Evolutionary conservation across 2,888 invertebrate genomes (phyloP).

Genomic region (Lissocephala sabroskyi): DNA sequence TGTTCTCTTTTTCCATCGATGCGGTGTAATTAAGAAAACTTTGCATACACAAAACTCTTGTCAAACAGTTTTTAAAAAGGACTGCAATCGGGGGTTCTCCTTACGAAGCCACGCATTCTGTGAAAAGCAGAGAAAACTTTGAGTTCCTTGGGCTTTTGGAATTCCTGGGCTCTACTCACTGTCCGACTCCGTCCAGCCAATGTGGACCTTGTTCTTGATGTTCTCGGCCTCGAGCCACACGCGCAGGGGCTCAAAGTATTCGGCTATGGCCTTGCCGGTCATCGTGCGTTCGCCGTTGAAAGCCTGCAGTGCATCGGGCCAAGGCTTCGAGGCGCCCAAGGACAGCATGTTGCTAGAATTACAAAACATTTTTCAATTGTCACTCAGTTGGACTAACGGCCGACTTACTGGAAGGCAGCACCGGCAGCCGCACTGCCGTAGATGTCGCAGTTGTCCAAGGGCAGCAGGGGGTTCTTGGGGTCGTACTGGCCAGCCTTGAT

Average conservation of each 20-base stretch:
- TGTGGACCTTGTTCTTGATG: slow-evolving; percentile 77
- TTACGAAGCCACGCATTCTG: too few species aligned
- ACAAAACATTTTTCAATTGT: not conserved
- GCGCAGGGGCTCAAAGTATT: slow-evolving; percentile 85
- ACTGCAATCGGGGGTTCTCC: too few species aligned
- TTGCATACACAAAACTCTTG: too few species aligned
- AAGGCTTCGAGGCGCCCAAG: slow-evolving; percentile 82
- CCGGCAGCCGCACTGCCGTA: slow-evolving; percentile 86
- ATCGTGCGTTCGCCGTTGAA: slow-evolving; percentile 84
- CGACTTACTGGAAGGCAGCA: slow-evolving; percentile 77
- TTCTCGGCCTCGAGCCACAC: slow-evolving; percentile 85
- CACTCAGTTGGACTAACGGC: not conserved
- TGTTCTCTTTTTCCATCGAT: too few species aligned
- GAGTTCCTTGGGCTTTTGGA: too few species aligned
- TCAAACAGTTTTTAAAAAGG: too few species aligned
- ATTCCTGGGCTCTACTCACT: too few species aligned
- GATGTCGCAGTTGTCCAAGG: slow-evolving; percentile 89
- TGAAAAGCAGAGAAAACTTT: too few species aligned
- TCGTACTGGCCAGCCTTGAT: slow-evolving; percentile 85
- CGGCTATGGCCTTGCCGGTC: slow-evolving; percentile 83
- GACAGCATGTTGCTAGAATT: slow-evolving; percentile 78
- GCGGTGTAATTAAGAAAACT: too few species aligned
- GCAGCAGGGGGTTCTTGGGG: slow-evolving; percentile 77
- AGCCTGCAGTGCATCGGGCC: slow-evolving; percentile 89
- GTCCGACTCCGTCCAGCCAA: slow-evolving; percentile 76